Evolutionary conservation across 1,140 invertebrate genomes (phyloP).

Genomic region (Ostrea denselamellosa): DNA sequence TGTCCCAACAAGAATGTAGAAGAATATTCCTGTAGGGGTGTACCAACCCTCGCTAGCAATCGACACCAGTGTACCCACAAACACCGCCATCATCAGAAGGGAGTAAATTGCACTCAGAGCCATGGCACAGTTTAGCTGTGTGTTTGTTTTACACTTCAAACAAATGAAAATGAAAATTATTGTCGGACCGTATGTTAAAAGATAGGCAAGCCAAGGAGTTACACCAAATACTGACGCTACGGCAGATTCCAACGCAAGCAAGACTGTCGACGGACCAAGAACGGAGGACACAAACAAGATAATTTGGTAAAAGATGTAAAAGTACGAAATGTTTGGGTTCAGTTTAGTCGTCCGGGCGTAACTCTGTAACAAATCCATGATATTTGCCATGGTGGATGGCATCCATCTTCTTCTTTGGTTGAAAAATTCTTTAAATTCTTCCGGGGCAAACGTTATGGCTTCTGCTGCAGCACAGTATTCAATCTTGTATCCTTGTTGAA

Average conservation of each 20-base stretch:
- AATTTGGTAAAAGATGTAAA: slow-evolving; percentile 80
- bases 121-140: slow-evolving; percentile 77
- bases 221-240: slow-evolving; percentile 86
- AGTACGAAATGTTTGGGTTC: slow-evolving; percentile 83
- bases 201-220: slow-evolving; percentile 64
- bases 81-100: slow-evolving; percentile 71
- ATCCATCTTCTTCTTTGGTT: slow-evolving; percentile 83
- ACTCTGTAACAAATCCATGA: slow-evolving; percentile 82
- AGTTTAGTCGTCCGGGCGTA: slow-evolving; percentile 80
- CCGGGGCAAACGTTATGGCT: slow-evolving; percentile 83
- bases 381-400: slow-evolving; percentile 84
- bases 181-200: slow-evolving; percentile 72
- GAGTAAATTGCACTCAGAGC: slow-evolving; percentile 74
- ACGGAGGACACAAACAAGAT: slow-evolving; percentile 82
- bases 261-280: slow-evolving; percentile 87
- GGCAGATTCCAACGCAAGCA: slow-evolving; percentile 96
- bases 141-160: slow-evolving; percentile 83
- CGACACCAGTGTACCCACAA: slow-evolving; percentile 67
- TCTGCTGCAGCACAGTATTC: slow-evolving; percentile 84
- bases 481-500: slow-evolving; percentile 83
- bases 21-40: slow-evolving; percentile 65
- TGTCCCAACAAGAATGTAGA: slow-evolving; percentile 57
- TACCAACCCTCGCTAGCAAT: slow-evolving; percentile 63
- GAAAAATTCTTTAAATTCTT: slow-evolving; percentile 79
- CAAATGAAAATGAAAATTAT: slow-evolving; percentile 88